Evolutionary conservation across 2,888 invertebrate species (phyloP), one percentile per base, ranked within the genome.

Genomic region (Lottia scabra): DNA sequence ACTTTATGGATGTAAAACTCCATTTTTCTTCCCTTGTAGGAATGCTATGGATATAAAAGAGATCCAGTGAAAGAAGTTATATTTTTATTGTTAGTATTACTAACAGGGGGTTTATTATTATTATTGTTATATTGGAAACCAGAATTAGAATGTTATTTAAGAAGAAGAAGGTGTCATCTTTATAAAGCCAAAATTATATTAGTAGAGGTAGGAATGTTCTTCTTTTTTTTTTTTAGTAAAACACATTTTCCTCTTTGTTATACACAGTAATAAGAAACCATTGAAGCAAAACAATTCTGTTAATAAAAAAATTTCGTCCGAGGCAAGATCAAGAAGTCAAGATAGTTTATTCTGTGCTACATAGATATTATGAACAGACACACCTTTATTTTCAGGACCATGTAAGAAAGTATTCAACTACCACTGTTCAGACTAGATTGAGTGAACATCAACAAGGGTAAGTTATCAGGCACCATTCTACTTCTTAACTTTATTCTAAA

Each of bases 51-150:
- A 4, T 88, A 88, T 75, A 75, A 71, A 26, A 75, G 77, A 43
- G 80, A 81, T 71, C 46, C 63, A n/a, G 77, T 72, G 48, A 84
- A 83, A 78, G 77, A 68, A 63, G 66, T 79, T 5, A 44, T 87
- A 16, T 87, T 85, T 73, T 81, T 77, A 64, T 6, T 84, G 5
- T 74, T 85, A 66, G 83, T 83, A 2, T 70, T 87, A 13, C 43
- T 84, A n/a, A 83, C 85, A 3, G 73, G 83, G 63, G 88, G 88
- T 12, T 48, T 85, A 43, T 66, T 87, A 26, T 78, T 86, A 46
- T 79, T 88, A 44, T 56, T 88, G 45, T 69, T 85, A 44, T 81
- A 85, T 76, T 88, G 87, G 87, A 83, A 82, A 74, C 87, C 87
- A 48, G 84, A 86, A 67, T 75, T 85, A 64, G 78, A 83, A 46